Evolutionary conservation across 2,113 vertebrate species (phyloP).

Genomic region (Elaphurus davidianus): DNA sequence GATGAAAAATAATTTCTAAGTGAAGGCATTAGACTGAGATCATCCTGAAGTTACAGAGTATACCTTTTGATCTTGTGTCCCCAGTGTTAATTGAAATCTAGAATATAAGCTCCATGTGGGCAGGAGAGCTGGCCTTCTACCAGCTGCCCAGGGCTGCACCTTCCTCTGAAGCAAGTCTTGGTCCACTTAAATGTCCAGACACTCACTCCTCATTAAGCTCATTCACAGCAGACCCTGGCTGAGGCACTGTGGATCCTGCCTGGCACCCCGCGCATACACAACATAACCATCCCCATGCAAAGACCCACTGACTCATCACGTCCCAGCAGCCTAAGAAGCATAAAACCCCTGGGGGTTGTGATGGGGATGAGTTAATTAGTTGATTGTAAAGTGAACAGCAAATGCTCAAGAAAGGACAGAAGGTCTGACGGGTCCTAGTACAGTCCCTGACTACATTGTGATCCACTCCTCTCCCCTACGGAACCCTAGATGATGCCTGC

Average conservation of each 20-base stretch:
- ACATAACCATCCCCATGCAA: not conserved
- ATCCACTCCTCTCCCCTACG: accelerated
- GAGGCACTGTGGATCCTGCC: not conserved
- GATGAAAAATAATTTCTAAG: not conserved
- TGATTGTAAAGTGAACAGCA: not conserved
- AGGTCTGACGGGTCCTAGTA: not conserved
- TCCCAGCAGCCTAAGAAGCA: not conserved
- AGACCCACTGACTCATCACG: not conserved
- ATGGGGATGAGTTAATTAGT: not conserved
- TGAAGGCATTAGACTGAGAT: not conserved
- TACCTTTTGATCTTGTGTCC: not conserved
- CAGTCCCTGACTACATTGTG: not conserved
- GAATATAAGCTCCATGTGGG: not conserved
- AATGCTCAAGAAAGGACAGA: not conserved
- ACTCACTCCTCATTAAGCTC: not conserved
- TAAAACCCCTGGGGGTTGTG: not conserved
- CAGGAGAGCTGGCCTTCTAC: not conserved
- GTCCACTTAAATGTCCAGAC: not conserved
- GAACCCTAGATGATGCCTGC: not conserved
- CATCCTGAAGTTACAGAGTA: not conserved
- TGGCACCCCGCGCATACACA: no score
- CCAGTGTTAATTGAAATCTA: not conserved
- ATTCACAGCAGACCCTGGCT: not conserved
- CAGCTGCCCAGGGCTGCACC: not conserved
- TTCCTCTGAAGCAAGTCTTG: not conserved